phyloP scores from a whole-genome alignment of 2,888 invertebrate genomes.

The Reticulitermes lucifugus region DNA sequence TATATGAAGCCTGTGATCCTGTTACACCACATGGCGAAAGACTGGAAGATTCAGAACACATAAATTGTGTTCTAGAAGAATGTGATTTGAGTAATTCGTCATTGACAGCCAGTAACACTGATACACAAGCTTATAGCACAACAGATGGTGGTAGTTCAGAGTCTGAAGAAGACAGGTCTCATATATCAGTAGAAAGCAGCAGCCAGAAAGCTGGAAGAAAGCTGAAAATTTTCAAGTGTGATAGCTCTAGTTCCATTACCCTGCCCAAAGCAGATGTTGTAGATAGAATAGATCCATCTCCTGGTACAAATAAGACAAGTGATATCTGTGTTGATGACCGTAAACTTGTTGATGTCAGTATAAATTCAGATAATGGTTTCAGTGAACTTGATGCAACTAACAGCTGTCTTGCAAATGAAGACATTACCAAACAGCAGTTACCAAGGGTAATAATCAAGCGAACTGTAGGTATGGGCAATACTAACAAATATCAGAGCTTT shows the following conservation, averaged over 20 bases:
- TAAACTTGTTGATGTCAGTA: neutral
- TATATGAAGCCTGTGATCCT: too few species aligned
- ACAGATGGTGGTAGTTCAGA: neutral
- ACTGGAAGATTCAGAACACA: conserved; percentile 4
- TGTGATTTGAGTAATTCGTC: neutral
- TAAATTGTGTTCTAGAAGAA: neutral
- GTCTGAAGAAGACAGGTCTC: conserved; percentile 12
- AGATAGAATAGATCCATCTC: too few species aligned
- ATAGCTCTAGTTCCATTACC: too few species aligned
- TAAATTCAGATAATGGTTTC: neutral
- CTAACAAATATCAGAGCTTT: conserved; percentile 50
- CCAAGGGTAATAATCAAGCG: conserved; percentile 51
- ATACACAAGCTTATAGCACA: neutral
- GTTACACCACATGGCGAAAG: too few species aligned
- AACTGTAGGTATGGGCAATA: conserved; percentile 40
- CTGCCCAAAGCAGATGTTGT: too few species aligned
- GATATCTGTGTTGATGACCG: neutral
- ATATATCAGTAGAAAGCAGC: neutral
- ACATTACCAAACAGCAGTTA: conserved; percentile 2
- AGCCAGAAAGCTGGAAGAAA: neutral
- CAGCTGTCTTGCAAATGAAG: neutral
- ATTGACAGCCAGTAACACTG: neutral
- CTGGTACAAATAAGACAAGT: neutral
- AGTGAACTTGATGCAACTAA: neutral
- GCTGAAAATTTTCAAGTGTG: too few species aligned